A percentile compares a stretch with the other conserved stretches of the same genome.
These are phyloP conservation scores for Norana najaformis DNA, from an alignment of 2,888 invertebrate genomes.

Conservation along the genomic window DNA sequence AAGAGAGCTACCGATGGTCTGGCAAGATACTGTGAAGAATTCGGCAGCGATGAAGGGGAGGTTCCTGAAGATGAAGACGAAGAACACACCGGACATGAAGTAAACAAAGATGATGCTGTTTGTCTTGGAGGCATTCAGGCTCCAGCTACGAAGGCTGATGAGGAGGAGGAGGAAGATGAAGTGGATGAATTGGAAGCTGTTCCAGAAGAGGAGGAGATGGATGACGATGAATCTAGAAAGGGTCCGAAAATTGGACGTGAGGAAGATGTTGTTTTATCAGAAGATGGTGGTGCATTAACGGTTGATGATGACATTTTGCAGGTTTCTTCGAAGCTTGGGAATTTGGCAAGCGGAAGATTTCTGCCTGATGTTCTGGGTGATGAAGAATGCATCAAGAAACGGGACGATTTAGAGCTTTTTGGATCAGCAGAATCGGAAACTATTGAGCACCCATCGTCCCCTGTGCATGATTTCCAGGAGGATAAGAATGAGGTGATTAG, in stretches of 20 bases:
- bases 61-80: not conserved
- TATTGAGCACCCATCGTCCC: not conserved
- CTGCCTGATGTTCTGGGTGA: not conserved
- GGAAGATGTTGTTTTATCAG: not conserved
- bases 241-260: not conserved
- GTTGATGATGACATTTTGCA: too few species aligned
- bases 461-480: not conserved
- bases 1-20: not conserved
- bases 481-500: not conserved
- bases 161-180: not conserved
- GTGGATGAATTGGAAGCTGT: slow-evolving; percentile 23
- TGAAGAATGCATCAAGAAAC: not conserved
- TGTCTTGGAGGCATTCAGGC: slow-evolving; percentile 1
- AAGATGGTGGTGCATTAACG: too few species aligned
- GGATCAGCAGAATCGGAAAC: not conserved
- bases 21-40: not conserved
- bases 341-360: not conserved
- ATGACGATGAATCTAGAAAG: not conserved
- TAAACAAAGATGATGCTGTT: not conserved
- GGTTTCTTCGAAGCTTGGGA: too few species aligned
- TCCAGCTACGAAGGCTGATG: not conserved
- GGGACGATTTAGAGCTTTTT: not conserved
- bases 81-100: not conserved
- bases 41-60: not conserved
- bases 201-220: not conserved